Base-by-base conservation (phyloP, 2,113 vertebrate species). In the Nerophis ophidion region DNA sequence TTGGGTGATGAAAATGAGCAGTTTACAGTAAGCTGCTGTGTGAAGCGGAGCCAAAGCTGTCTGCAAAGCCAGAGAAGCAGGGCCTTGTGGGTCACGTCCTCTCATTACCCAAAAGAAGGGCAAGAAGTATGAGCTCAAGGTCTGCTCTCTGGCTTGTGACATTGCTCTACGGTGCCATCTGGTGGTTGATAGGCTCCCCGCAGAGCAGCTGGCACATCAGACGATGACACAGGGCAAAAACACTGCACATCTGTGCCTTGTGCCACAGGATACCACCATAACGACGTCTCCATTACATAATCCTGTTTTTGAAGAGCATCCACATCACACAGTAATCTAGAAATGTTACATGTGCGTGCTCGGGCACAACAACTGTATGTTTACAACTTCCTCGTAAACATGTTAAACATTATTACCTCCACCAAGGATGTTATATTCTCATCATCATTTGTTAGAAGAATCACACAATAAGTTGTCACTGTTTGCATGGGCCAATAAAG, bases 21-120 rank as follows among this genome's bases (percentile, higher is more conserved):
- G 79, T 85, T 83, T 81, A 83, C 78, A 78, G 74, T 83, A 77
- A 80, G 63, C 79, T 67, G 61, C 48, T 60, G 69, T 69, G 74
- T 76, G 71, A 80, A 76, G 70, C 67, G 69, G 16, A 6, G 56
- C 74, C 75, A 83, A 76, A 76, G 68, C 69, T 2, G 48, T 81
- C 71, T 62, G 72, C 68, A 70, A 75, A 76, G 70, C 59, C 67
- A 61, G 26, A 66, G 70, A 61, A 71, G 79, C 66, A 60, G 62
- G 54, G 65, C 67, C 76, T 75, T 75, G 71, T 71, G 81, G 81
- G 81, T 84, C 71, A 83, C 71, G 79, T 79, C 67, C 58, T 53
- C 71, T 77, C 80, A 85, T 84, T 82, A 77, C 72, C 76, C 77
- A 73, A 57, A 71, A 67, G 73, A 75, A 57, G 45, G 70, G 75